Evolutionary conservation across 53 echinoderm and acorn worm species (phyloP), one percentile per base, ranked within the genome.

Genomic region (Arbacia lixula): DNA sequence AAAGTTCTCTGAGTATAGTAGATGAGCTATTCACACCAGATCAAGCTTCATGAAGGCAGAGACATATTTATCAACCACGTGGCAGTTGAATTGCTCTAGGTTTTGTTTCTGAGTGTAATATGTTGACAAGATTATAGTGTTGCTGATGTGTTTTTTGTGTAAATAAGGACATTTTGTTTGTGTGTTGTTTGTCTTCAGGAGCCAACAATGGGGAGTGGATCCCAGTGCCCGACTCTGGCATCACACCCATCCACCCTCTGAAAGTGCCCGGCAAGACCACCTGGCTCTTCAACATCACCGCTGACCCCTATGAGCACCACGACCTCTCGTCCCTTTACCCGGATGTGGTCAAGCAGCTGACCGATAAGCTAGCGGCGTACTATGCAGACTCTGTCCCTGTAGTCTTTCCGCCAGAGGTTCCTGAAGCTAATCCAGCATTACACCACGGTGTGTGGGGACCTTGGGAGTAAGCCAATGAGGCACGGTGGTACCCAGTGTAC

Each of bases 231-330:
- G 40, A 81, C 57, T 62, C 63, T 3, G 82, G 82, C 33, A 81
- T 81, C 17, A 28, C 14, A 5, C 27, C 82, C 0, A 41, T 81
- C 32, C 2, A 62, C 27, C 82, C 82, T 5, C 6, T 62, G 9
- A 40, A 16, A 29, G n/a, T 85, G 19, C 73, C 74, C 6, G 89
- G 89, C 14, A 69, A 90, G 51, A 82, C 21, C 16, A 57, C 60
- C 16, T 88, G 88, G 88, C 65, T 88, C 10, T 88, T 88, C 73
- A 88, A 88, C 64, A 88, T 88, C 29, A 51, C 86, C 29, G 73
- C 79, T 12, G 90, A 90, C 53, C 90, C 90, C 6, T 12, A 85
- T 10, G 88, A 88, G 66, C 58, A 84, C 9, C 57, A 57, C 38
- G 88, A 88, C 71, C 64, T 88, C 8, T 88, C 88, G 3, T 61